Base-by-base conservation (phyloP, 2,113 vertebrate genomes). In the Dicrurus megarhynchus region DNA sequence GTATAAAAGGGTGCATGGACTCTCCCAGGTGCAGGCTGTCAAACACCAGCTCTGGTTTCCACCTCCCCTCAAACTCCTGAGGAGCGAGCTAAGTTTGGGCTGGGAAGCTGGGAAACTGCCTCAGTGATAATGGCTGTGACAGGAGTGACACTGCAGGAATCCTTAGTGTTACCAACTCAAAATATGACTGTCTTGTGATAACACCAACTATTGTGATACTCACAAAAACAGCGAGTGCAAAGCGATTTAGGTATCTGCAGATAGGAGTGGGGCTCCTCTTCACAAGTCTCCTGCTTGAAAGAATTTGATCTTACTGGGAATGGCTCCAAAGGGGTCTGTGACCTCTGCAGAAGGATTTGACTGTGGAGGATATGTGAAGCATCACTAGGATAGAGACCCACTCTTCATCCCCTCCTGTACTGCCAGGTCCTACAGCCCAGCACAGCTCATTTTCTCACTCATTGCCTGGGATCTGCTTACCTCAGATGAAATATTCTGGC, bases 11-110 rank as follows among this genome's bases (percentile, higher is more conserved):
- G 44, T 65, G 13, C 24, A 15, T 2, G 49, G 4, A 15, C 28
- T 20, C 13, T 49, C 32, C 88, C 92, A 85, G 69, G 74, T 91
- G 85, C 67, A 73, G 67, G 67, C 27, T 91, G 78, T 91, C 94
- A 87, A 44, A 79, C 70, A 69, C 44, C 60, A 91, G 7, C 69
- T 81, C 71, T 81, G 57, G 4, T 65, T 59, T 26, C 24, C 7
- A 5, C 35, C 78, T 82, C 15, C n/a, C 18, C 13, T 13, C 47
- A 35, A 0, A 9, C 42, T 68, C 49, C 77, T 7, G 1, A n/a
- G 28, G 15, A 64, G 22, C 10, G 33, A 82, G 57, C 57, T 59
- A 87, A 50, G 44, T 75, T 84, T 87, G 78, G 78, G 42, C 90
- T 82, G 84, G n/a, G 9, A 46, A 42, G 46, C 89, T 81, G 84